Conservation (phyloP, 2,888 invertebrate species). For the Phanerotoma sp. region DNA sequence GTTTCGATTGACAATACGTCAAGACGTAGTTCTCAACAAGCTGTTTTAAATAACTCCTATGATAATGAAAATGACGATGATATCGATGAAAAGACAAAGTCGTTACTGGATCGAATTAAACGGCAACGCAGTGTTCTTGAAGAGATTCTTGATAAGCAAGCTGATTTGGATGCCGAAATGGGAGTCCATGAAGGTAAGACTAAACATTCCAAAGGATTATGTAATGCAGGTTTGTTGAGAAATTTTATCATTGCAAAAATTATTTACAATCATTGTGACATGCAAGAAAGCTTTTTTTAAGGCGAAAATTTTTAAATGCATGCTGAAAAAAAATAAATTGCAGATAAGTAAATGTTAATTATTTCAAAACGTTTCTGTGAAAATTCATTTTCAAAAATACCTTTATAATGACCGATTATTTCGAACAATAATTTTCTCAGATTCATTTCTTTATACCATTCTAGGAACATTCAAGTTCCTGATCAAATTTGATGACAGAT, state of each 20-base stretch:
- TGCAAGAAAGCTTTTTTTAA: too few relatives aligned
- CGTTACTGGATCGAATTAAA: constrained; percentile 66
- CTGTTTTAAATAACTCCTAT: constrained; percentile 50
- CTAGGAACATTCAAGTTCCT: too few relatives aligned
- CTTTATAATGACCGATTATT: neutral
- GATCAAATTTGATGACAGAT: too few relatives aligned
- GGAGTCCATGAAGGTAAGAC: constrained; percentile 36
- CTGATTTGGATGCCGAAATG: constrained; percentile 35
- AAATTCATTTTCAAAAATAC: neutral
- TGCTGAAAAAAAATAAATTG: too few relatives aligned
- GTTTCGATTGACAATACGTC: constrained; percentile 22
- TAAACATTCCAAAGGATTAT: neutral
- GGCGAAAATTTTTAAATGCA: neutral
- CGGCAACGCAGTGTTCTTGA: constrained; percentile 71
- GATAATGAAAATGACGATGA: constrained; percentile 61
- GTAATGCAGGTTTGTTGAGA: too few relatives aligned
- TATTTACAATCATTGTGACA: neutral
- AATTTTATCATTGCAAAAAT: neutral
- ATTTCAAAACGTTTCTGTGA: neutral
- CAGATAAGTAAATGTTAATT: too few relatives aligned
- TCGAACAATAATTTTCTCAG: too few relatives aligned
- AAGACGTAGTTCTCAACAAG: constrained; percentile 38
- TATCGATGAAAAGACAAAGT: constrained; percentile 65
- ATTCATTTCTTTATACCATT: too few relatives aligned
- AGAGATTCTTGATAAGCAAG: constrained; percentile 67